Conservation (phyloP, 1,140 invertebrate species). For the Drosophila parabipectinata region DNA sequence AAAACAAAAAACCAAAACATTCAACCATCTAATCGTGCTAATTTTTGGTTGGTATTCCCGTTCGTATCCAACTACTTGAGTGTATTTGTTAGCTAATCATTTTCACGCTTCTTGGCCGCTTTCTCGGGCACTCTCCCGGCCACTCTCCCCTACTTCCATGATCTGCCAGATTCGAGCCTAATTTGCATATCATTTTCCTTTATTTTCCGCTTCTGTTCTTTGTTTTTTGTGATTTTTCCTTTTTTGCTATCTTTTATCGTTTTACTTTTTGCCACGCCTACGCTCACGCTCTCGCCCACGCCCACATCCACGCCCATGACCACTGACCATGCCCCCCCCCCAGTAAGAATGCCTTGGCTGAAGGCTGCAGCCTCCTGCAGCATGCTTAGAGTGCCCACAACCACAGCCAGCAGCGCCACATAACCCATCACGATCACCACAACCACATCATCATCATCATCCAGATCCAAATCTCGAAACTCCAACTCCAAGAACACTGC, state of each 20-base stretch:
- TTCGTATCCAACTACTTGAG: constrained; percentile 12
- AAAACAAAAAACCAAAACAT: constrained; percentile 36
- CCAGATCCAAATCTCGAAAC: constrained; percentile 20
- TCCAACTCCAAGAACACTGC: constrained; percentile 20
- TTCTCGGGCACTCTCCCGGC: background rate
- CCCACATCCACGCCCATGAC: constrained; percentile 17
- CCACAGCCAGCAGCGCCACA: constrained; percentile 25
- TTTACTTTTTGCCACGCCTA: constrained; percentile 44
- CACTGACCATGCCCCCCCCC: constrained; percentile 29
- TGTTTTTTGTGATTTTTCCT: constrained; percentile 25
- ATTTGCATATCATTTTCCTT: constrained; percentile 39
- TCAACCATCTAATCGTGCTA: constrained; percentile 15
- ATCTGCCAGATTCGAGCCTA: constrained; percentile 12
- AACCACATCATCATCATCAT: constrained; percentile 25
- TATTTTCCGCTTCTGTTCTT: constrained; percentile 12
- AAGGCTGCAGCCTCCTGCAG: constrained; percentile 34
- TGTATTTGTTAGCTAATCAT: constrained; percentile 37
- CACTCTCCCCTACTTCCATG: background rate
- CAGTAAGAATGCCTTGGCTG: constrained; percentile 50
- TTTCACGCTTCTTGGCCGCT: constrained; percentile 42
- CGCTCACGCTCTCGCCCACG: constrained; percentile 10
- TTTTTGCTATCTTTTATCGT: constrained; percentile 19
- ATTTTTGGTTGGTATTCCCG: constrained; percentile 33
- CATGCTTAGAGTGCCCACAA: constrained; percentile 27
- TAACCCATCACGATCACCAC: constrained; percentile 30